phyloP scores from a whole-genome alignment of 2,888 invertebrate genomes.

The Diaphora mendica region DNA sequence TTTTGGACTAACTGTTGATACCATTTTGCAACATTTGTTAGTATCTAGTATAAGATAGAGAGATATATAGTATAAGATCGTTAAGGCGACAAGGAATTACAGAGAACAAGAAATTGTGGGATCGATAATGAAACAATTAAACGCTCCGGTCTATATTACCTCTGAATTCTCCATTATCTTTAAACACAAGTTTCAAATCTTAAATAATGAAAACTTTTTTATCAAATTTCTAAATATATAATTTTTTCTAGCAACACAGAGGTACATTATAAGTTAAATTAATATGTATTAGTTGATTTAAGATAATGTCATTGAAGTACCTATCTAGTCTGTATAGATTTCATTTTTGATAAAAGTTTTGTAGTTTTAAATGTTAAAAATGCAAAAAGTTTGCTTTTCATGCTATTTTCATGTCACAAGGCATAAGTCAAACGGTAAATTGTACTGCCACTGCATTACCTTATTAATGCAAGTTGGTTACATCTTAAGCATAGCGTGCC shows the following conservation, averaged over 20 bases:
- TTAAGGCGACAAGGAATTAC: constrained; percentile 38
- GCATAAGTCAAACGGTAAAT: constrained; percentile 38
- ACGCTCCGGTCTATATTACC: neutral
- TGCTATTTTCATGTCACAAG: constrained; percentile 32
- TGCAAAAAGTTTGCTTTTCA: constrained; percentile 12
- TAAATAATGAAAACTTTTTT: no score
- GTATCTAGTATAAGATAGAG: no score
- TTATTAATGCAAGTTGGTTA: constrained; percentile 49
- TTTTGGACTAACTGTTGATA: constrained; percentile 28
- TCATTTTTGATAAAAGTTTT: no score
- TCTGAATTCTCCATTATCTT: no score
- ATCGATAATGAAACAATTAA: neutral
- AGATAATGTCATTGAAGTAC: no score
- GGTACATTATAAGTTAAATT: no score
- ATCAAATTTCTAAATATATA: no score
- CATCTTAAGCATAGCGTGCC: constrained; percentile 59
- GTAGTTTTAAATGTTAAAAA: no score
- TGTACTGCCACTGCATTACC: constrained; percentile 40
- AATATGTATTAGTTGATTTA: no score
- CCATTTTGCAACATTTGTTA: constrained; percentile 38
- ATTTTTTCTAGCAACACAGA: no score
- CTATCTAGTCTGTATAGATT: no score
- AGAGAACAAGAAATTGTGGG: neutral
- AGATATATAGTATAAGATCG: constrained; percentile 50
- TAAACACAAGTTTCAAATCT: neutral